Base-by-base conservation (phyloP, 2,797 vertebrate genomes). In the Sebastes steindachneri region DNA sequence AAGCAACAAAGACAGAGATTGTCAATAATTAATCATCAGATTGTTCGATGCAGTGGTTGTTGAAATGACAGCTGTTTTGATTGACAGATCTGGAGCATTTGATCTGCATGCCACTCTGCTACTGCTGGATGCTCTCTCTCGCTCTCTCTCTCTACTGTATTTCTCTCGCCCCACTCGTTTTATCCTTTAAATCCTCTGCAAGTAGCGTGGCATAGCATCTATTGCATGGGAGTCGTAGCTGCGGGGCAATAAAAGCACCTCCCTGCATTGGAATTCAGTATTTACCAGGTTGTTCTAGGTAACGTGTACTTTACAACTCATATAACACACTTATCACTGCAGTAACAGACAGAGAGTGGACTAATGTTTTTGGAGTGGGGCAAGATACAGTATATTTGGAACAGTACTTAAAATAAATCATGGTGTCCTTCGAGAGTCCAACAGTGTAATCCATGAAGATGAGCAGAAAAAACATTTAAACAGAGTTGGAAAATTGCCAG, bases 1-100 rank as follows among this genome's bases (percentile, higher is more conserved):
- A 83, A 72, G 86, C 87, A 92, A 91, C 92, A 94, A 92, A 95
- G 89, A 92, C 75, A 25, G 83, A 87, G 82, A 35, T 88, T 88
- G 89, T 95, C 93, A 95, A 94, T 95, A 94, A 95, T 96, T 96
- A 93, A 96, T 95, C 88, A 79, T 88, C 69, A 65, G 85, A 89
- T 92, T 94, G 87, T 91, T 91, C 76, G 53, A 83, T 86, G 90
- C 84, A 59, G 85, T 58, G 80, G 66, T 68, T 81, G 89, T 80
- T 84, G 90, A 82, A 89, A 86, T 88, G 92, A 91, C 92, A 88
- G 89, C 81, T 89, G 82, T 89, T 93, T 89, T 95, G 95, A 95
- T 82, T 95, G 95, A 94, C 94, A 93, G 88, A 95, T 95, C 83
- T 91, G 88, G 94, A 94, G 89, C 94, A 88, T 93, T 95, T 94